A percentile compares a stretch with the other conserved stretches of the same genome.
Evolutionary conservation across 2,888 invertebrate species (phyloP).

Genomic region (Gastrophysa polygoni): DNA sequence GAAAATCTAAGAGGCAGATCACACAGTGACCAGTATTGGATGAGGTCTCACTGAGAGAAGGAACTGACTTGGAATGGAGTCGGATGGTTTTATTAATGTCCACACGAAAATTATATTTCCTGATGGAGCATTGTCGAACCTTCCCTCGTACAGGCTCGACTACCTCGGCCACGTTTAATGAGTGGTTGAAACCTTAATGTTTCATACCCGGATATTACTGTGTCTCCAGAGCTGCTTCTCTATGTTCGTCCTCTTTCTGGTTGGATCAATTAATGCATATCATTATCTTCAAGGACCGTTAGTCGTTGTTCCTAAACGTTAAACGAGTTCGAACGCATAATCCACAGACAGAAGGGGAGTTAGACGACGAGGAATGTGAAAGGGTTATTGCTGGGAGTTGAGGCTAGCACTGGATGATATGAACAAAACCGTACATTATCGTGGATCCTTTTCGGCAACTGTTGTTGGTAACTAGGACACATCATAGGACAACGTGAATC

Average conservation of each 20-base stretch:
- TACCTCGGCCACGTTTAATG: conserved; percentile 43
- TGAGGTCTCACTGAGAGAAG: too few species aligned
- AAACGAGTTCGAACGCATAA: conserved; percentile 1
- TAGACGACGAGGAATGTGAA: not conserved
- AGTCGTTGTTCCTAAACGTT: not conserved
- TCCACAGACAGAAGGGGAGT: not conserved
- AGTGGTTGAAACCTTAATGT: conserved; percentile 46
- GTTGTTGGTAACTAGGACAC: too few species aligned
- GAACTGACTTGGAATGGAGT: too few species aligned
- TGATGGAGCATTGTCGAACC: not conserved
- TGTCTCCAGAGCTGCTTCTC: conserved; percentile 27
- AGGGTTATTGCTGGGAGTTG: not conserved
- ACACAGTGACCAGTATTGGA: too few species aligned
- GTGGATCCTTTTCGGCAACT: too few species aligned
- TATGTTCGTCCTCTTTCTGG: conserved; percentile 29
- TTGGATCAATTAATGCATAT: conserved; percentile 37
- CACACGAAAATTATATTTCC: too few species aligned
- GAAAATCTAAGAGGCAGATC: too few species aligned
- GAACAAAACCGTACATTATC: not conserved
- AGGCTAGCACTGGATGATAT: not conserved
- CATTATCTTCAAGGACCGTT: conserved; percentile 27
- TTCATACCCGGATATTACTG: conserved; percentile 49
- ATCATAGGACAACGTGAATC: too few species aligned
- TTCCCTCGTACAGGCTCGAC: not conserved
- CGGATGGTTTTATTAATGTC: too few species aligned